These are phyloP conservation scores for Drosophila macrothrix DNA, from an alignment of 2,888 invertebrate species.

Conservation along the genomic window DNA sequence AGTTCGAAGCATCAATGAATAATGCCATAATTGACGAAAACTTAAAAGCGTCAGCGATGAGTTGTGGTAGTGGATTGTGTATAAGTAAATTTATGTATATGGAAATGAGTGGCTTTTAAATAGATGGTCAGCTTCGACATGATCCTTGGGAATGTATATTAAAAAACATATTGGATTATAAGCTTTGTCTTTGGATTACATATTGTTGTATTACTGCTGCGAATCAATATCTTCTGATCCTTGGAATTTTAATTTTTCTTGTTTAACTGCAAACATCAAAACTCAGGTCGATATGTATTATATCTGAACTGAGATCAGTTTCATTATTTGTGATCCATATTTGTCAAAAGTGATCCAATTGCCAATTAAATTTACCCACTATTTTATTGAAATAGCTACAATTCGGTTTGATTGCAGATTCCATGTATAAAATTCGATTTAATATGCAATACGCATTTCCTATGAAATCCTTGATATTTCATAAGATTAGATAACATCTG, in stretches of 20 bases:
- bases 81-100: not conserved
- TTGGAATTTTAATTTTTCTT: not conserved
- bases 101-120: not conserved
- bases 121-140: not conserved
- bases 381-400: not conserved
- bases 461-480: not conserved
- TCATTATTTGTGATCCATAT: not conserved
- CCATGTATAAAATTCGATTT: not conserved
- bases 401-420: not conserved
- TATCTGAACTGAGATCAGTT: not conserved
- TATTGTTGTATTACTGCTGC: not conserved
- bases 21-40: constrained; percentile 45
- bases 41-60: constrained; percentile 34
- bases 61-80: constrained; percentile 19
- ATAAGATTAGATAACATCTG: constrained; percentile 1
- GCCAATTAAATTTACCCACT: not conserved
- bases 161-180: not conserved
- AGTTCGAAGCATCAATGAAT: constrained; percentile 47
- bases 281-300: not conserved
- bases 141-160: not conserved
- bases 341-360: not conserved
- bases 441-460: not conserved
- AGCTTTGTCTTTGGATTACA: not conserved
- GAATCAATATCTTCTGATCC: not conserved
- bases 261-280: not conserved